Evolutionary conservation across 2,113 vertebrate genomes (phyloP), one percentile per base, ranked within the genome.

Genomic region (Ammodytes marinus): DNA sequence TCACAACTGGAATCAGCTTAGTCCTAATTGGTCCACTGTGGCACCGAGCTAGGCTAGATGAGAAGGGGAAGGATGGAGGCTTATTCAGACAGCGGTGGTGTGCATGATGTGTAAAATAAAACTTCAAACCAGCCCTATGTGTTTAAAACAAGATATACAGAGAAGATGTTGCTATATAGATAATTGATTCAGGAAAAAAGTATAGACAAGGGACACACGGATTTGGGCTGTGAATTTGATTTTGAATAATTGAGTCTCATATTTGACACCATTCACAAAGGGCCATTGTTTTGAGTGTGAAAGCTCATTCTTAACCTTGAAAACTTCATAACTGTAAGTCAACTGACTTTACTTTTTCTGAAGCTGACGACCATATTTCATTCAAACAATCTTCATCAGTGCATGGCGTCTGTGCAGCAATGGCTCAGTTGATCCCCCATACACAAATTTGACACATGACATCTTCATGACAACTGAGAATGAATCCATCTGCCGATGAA

Each of bases 21-120:
- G 74, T 58, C 72, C 87, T 93, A 94, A 94, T 95, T 95, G 94
- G 93, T 89, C 88, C 46, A 74, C 84, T 74, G 89, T 66, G 89
- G 83, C 84, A 82, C 52, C 37, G 59, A 69, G 42, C 54, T 46
- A 43, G 57, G 47, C 59, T 60, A 66, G 4, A 43, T 0, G 53
- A 67, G 19, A 63, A 60, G n/a, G 71, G 53, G 39, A 58, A 0
- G n/a, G 27, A 19, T 2, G 6, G 39, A 65, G 52, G 45, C 42
- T 43, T n/a, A 59, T 15, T 78, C 45, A 83, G 53, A 65, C 11
- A 3, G 53, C 11, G 2, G 53, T 27, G 10, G n/a, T 1, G 15
- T 17, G 12, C 4, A 69, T 60, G 46, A 14, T 57, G 74, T 78
- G 49, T 1, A 37, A 58, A 79, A 49, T 10, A 59, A 17, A 42